Percentiles rank a stretch among this genome's conserved stretches.
Conservation (phyloP, 2,888 invertebrate genomes). For the Galerucella calmariensis region DNA sequence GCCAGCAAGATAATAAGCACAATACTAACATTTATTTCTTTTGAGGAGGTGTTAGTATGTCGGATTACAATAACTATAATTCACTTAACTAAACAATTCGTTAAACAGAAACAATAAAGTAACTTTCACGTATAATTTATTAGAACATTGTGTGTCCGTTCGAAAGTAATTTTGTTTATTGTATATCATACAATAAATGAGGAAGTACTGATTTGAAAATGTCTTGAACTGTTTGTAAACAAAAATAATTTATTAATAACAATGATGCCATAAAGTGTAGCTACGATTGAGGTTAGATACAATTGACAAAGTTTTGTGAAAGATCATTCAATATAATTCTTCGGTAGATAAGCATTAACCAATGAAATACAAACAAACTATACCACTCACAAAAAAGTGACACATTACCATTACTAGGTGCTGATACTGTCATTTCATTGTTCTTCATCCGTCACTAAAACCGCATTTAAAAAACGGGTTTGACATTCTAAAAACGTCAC, state of each 20-base stretch:
- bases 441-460: too few relatives aligned
- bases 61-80: slow-evolving; percentile 42
- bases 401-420: too few relatives aligned
- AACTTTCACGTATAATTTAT: slow-evolving; percentile 42
- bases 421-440: too few relatives aligned
- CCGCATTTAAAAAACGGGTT: too few relatives aligned
- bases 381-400: too few relatives aligned
- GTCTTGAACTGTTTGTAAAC: neutral
- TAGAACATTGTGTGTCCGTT: slow-evolving; percentile 32
- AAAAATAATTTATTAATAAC: neutral
- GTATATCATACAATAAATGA: slow-evolving; percentile 28
- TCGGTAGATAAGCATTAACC: too few relatives aligned
- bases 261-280: neutral
- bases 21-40: slow-evolving; percentile 27
- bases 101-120: slow-evolving; percentile 43
- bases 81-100: slow-evolving; percentile 40
- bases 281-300: neutral
- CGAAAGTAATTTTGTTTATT: slow-evolving; percentile 33
- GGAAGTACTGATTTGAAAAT: slow-evolving; percentile 22
- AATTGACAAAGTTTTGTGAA: neutral
- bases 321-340: too few relatives aligned
- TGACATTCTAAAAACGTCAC: too few relatives aligned
- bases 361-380: too few relatives aligned
- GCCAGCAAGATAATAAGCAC: slow-evolving; percentile 27
- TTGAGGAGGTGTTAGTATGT: slow-evolving; percentile 40